These are phyloP conservation scores for Pogonognathellus flavescens DNA, from an alignment of 1,140 invertebrate species.

Conservation along the genomic window DNA sequence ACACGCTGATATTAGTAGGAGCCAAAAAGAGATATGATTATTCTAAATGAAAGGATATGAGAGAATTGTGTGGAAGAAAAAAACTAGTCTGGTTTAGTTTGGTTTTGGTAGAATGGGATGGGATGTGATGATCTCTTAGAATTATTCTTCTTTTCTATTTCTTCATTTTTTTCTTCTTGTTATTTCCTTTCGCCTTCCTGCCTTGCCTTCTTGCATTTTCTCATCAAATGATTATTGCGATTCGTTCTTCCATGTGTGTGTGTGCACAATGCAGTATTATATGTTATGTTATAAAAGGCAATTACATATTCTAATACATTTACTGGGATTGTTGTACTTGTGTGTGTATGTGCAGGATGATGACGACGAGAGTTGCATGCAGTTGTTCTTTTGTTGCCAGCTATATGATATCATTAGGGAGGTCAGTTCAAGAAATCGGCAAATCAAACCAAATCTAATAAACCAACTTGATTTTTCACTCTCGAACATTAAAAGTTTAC, in stretches of 20 bases:
- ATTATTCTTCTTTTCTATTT: conserved; percentile 22
- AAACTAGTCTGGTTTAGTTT: conserved; percentile 13
- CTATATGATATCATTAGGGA: background rate
- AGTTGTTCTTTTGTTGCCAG: background rate
- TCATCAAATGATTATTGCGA: background rate
- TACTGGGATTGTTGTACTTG: no score
- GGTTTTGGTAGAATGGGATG: background rate
- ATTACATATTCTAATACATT: no score
- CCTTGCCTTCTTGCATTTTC: background rate
- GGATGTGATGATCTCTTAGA: conserved; percentile 49
- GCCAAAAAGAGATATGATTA: background rate
- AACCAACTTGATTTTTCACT: conserved; percentile 3
- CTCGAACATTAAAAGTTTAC: background rate
- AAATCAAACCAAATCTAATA: conserved; percentile 32
- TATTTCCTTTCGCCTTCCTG: background rate
- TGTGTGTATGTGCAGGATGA: background rate
- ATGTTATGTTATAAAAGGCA: no score
- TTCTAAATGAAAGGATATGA: background rate
- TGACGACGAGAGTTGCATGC: background rate
- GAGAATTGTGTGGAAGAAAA: background rate
- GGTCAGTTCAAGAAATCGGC: conserved; percentile 38
- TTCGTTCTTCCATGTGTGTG: background rate
- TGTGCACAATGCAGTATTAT: background rate
- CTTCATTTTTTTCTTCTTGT: background rate
- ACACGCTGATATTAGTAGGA: no score